Evolutionary conservation across 2,888 invertebrate species (phyloP).

Genomic region (Sarcophaga variegata): DNA sequence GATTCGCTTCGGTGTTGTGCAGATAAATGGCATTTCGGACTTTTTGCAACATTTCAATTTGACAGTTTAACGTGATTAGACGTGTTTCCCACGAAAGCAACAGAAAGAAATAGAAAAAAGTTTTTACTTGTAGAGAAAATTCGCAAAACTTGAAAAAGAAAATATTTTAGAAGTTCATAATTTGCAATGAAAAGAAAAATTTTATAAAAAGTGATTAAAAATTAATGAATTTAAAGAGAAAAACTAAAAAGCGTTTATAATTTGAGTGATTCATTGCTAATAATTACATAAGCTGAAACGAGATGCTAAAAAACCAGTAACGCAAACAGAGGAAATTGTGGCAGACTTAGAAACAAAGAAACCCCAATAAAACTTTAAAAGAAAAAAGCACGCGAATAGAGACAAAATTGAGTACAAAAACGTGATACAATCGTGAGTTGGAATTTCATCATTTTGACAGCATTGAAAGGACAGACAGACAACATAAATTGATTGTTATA

Average conservation of each 20-base stretch:
- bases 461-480: constrained; percentile 24
- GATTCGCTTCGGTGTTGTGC: not conserved
- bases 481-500: constrained; percentile 19
- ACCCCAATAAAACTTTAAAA: constrained; percentile 9
- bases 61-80: constrained; percentile 36
- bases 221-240: not conserved
- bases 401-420: constrained; percentile 48
- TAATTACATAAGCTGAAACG: constrained; percentile 64
- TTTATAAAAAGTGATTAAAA: constrained; percentile 41
- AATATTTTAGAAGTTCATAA: constrained; percentile 41
- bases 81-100: not conserved
- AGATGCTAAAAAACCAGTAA: constrained; percentile 46
- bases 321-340: not conserved
- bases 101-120: not conserved
- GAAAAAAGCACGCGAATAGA: not conserved
- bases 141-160: constrained; percentile 23
- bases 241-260: constrained; percentile 13
- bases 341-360: constrained; percentile 47
- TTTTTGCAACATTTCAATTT: constrained; percentile 54
- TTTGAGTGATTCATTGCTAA: constrained; percentile 12
- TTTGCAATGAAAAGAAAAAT: constrained; percentile 6
- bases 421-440: constrained; percentile 55
- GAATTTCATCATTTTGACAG: constrained; percentile 65
- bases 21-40: constrained; percentile 5
- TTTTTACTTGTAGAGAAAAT: constrained; percentile 13